Evolutionary conservation across 2,113 vertebrate species (phyloP).

Genomic region (Dolichallabes microphthalmus): DNA sequence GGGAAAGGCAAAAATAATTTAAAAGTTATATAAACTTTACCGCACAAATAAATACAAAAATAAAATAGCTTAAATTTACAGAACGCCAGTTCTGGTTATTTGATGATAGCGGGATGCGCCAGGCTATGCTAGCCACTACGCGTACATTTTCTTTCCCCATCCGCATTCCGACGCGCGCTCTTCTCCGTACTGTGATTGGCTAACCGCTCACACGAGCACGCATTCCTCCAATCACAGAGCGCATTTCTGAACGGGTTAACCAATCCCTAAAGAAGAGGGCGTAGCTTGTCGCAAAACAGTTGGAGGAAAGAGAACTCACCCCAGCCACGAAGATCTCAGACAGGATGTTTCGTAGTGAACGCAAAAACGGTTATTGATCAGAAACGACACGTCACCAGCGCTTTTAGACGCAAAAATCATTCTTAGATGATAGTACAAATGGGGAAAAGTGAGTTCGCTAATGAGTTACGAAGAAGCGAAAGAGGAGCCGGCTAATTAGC

Average conservation of each 20-base stretch:
- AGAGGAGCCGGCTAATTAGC: constrained; percentile 2
- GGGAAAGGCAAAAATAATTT: too few species aligned
- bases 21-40: too few species aligned
- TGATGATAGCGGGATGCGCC: not conserved
- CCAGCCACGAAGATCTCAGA: not conserved
- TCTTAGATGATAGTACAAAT: too few species aligned
- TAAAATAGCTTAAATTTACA: not conserved
- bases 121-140: not conserved
- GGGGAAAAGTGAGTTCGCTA: too few species aligned
- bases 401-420: not conserved
- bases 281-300: not conserved
- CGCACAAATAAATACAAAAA: not conserved
- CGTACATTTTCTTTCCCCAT: not conserved
- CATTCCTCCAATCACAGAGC: not conserved
- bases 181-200: not conserved
- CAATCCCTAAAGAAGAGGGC: not conserved
- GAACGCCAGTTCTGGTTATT: not conserved
- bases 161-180: not conserved
- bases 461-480: not conserved
- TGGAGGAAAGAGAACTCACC: not conserved
- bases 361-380: not conserved
- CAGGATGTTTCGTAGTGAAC: constrained; percentile 17
- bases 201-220: rapidly evolving
- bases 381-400: not conserved
- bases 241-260: not conserved